Percentiles rank a stretch among this genome's conserved stretches.
phyloP scores from a whole-genome alignment of 2,113 vertebrate species.

The Apteryx mantelli region DNA sequence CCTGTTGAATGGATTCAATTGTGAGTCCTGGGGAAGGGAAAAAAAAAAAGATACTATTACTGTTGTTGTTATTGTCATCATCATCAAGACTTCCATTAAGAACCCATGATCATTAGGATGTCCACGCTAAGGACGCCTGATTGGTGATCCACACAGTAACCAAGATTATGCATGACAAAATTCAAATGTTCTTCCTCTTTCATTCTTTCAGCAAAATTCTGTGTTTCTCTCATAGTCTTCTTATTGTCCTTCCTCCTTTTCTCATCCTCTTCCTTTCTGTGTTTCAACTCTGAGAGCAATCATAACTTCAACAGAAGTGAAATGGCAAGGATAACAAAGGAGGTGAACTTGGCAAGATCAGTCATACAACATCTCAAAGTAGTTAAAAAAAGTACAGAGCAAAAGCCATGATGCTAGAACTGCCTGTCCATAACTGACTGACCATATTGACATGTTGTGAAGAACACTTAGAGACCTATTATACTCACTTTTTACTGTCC shows the following conservation, averaged over 20 bases:
- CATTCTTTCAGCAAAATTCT: not conserved
- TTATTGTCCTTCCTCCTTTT: not conserved
- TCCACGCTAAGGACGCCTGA: not conserved
- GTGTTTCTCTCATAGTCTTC: not conserved
- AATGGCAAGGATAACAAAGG: not conserved
- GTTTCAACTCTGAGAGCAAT: not conserved
- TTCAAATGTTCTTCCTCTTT: not conserved
- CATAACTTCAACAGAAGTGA: not conserved
- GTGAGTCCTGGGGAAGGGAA: rapidly evolving
- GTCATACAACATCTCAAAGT: not conserved
- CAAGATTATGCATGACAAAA: not conserved
- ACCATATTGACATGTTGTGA: not conserved
- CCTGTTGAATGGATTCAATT: not conserved
- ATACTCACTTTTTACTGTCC: not conserved
- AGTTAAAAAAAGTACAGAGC: not conserved
- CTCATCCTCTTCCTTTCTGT: not conserved
- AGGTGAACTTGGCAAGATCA: not conserved
- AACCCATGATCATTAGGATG: not conserved
- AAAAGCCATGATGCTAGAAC: not conserved
- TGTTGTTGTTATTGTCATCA: not conserved
- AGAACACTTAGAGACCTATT: not conserved
- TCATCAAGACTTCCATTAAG: not conserved
- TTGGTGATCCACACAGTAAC: not conserved
- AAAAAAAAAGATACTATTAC: not conserved
- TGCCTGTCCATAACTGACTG: not conserved